phyloP scores from a whole-genome alignment of 2,113 vertebrate species.

The Pachycephala philippinensis region DNA sequence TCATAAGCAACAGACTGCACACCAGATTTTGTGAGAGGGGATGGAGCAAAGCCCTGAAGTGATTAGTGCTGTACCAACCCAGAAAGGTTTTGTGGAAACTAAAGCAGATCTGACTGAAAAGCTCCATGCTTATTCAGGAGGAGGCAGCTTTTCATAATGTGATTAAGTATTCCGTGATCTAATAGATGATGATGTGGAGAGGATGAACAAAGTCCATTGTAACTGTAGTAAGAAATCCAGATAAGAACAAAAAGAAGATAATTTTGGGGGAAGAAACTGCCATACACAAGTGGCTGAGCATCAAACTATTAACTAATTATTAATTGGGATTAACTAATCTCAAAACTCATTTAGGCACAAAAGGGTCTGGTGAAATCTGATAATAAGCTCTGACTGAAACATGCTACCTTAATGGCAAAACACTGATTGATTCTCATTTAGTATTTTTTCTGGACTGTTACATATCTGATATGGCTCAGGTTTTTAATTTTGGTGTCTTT shows the following conservation, averaged over 20 bases:
- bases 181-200: neutral
- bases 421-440: neutral
- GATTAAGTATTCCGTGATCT: neutral
- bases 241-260: neutral
- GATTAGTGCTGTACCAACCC: neutral
- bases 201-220: neutral
- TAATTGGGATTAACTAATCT: neutral
- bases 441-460: neutral
- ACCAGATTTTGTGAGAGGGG: neutral
- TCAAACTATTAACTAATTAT: neutral
- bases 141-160: neutral
- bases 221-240: neutral
- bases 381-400: neutral
- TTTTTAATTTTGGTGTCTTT: neutral
- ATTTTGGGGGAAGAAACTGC: neutral
- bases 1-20: neutral
- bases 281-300: neutral
- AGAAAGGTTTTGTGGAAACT: neutral
- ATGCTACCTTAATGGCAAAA: neutral
- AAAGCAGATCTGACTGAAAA: neutral
- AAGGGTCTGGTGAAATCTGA: neutral
- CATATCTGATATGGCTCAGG: neutral
- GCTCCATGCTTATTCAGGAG: neutral
- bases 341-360: neutral
- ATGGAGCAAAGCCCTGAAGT: neutral